Percentiles rank a stretch among this genome's conserved stretches.
Conservation (phyloP, 2,888 invertebrate genomes). For the Ptycholaimellus sp. region DNA sequence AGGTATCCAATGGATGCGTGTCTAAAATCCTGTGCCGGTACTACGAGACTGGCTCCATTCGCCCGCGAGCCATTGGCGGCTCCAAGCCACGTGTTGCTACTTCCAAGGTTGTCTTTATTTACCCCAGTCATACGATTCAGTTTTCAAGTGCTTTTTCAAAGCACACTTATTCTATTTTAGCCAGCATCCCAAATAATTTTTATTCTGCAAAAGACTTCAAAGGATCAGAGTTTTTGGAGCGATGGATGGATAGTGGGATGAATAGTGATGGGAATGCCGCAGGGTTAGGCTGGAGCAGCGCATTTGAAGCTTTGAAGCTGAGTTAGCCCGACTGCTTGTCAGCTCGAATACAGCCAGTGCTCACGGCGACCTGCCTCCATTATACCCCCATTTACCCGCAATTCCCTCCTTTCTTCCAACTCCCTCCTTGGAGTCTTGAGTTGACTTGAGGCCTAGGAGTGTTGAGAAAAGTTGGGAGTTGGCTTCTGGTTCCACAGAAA, state of each 20-base stretch:
- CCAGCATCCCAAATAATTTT: no score
- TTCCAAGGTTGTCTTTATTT: constrained; percentile 8
- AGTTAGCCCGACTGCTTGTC: no score
- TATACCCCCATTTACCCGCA: not conserved
- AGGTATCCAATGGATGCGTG: constrained; percentile 90
- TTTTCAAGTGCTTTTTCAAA: not conserved
- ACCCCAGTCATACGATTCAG: not conserved
- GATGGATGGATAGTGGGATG: no score
- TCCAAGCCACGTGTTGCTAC: constrained; percentile 83
- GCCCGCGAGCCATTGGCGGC: constrained; percentile 81
- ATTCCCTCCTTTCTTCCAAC: not conserved
- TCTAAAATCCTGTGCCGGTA: constrained; percentile 68
- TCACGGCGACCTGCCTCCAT: no score
- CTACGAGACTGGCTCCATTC: constrained; percentile 85
- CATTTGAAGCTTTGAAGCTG: no score
- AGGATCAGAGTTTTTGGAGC: no score
- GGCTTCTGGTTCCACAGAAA: no score
- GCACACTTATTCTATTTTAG: no score
- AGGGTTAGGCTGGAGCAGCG: no score
- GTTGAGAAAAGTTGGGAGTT: not conserved
- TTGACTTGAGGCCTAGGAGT: not conserved
- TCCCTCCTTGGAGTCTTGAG: not conserved
- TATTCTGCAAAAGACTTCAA: not conserved
- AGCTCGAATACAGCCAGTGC: no score
- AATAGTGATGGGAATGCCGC: no score